Percentiles rank a stretch among this genome's conserved stretches.
Evolutionary conservation across 2,113 vertebrate genomes (phyloP).

Genomic region (Rhombomys opimus): DNA sequence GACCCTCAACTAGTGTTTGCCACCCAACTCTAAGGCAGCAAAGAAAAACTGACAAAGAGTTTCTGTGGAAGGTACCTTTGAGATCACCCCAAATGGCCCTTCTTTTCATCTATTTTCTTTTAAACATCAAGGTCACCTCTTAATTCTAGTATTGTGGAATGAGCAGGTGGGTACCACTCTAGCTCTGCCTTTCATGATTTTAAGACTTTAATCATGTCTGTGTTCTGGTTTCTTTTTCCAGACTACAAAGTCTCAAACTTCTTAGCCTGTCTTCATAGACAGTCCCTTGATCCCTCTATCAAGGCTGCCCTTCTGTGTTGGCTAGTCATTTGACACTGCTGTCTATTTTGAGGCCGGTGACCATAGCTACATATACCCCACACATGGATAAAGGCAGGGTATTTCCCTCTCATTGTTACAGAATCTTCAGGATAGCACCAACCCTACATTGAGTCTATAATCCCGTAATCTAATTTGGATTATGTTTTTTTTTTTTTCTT

Average conservation of each 20-base stretch:
- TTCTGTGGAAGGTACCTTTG: constrained; percentile 58
- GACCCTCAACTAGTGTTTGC: background rate
- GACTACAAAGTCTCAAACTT: constrained; percentile 56
- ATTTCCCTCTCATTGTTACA: background rate
- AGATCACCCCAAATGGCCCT: background rate
- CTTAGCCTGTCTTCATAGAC: background rate
- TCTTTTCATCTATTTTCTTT: constrained; percentile 62
- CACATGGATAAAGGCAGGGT: background rate
- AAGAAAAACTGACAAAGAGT: constrained; percentile 55
- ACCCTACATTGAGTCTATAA: background rate
- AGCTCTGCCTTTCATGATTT: constrained; percentile 60
- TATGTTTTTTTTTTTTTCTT: background rate
- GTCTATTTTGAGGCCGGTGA: background rate
- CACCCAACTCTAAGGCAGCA: constrained; percentile 23
- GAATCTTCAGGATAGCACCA: background rate
- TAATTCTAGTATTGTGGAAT: constrained; percentile 31
- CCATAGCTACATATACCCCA: background rate
- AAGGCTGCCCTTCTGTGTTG: background rate
- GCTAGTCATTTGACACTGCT: background rate
- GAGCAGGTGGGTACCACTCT: constrained; percentile 19
- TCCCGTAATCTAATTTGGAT: background rate
- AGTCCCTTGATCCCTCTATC: background rate
- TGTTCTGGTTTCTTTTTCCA: constrained; percentile 6
- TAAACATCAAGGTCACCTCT: constrained; percentile 61
- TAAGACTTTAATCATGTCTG: constrained; percentile 65